Percentiles rank a stretch among this genome's conserved stretches.
Conservation (phyloP, 1,140 invertebrate species). For the Melipona quadrifasciata region DNA sequence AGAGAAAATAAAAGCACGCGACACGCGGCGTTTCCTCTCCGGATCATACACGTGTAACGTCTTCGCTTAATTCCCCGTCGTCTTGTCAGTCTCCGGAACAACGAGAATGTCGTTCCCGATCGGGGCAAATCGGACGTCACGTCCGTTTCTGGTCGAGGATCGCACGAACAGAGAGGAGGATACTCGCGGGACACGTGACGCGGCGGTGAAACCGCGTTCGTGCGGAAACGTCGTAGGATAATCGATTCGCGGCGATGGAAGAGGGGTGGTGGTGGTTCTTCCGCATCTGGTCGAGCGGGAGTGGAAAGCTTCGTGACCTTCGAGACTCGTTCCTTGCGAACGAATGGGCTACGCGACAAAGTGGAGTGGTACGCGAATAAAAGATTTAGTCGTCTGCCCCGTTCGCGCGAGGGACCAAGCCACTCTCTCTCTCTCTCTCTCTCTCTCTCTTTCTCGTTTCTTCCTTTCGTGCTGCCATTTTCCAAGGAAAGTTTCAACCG, state of each 20-base stretch:
- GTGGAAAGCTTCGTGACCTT: slow-evolving; percentile 33
- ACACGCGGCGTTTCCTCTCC: not conserved
- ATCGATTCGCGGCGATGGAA: slow-evolving; percentile 42
- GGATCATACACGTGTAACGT: not conserved
- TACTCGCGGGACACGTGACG: not conserved
- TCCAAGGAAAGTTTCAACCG: not conserved
- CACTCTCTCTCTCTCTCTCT: not conserved
- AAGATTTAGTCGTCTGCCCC: slow-evolving; percentile 34
- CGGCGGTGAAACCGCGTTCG: not conserved
- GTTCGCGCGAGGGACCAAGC: not conserved
- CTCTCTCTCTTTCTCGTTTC: not conserved
- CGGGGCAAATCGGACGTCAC: slow-evolving; percentile 4
- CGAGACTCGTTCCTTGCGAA: not conserved
- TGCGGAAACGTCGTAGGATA: slow-evolving; percentile 43
- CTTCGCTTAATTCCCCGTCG: not conserved
- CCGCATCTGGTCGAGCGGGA: slow-evolving; percentile 6
- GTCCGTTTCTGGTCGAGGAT: not conserved
- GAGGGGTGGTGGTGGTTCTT: not conserved
- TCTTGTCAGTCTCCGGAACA: not conserved
- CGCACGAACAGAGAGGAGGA: not conserved
- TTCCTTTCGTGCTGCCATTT: not conserved
- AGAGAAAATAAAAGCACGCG: too few species aligned
- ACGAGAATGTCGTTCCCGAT: not conserved
- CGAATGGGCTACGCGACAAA: slow-evolving; percentile 18
- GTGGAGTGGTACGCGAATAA: slow-evolving; percentile 34